These are phyloP conservation scores for Megastigmus dorsalis DNA, from an alignment of 2,888 invertebrate genomes.

Conservation along the genomic window DNA sequence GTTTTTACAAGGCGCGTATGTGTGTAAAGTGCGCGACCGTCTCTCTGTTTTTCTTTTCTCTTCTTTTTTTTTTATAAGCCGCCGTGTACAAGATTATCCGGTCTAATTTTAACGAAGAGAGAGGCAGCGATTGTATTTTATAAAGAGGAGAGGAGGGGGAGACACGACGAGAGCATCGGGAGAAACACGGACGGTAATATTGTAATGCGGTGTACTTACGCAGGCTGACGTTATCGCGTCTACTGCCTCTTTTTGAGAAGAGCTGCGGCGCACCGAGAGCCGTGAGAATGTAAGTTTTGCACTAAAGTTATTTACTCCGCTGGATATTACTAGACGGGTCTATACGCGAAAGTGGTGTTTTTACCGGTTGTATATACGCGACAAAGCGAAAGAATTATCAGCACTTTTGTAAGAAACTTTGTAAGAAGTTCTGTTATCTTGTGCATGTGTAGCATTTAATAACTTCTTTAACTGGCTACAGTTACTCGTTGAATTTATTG, in stretches of 20 bases:
- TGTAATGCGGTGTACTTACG: conserved; percentile 32
- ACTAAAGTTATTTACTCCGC: no score
- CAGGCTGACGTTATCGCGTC: not conserved
- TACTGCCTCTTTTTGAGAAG: not conserved
- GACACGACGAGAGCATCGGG: not conserved
- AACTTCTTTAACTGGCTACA: no score
- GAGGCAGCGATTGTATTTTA: conserved; percentile 9
- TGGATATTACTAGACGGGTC: no score
- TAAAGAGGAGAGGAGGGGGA: not conserved
- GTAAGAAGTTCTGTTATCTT: no score
- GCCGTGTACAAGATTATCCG: conserved; percentile 28
- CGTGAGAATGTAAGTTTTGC: no score
- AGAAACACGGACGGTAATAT: not conserved
- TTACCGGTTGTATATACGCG: no score
- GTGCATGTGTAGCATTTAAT: no score
- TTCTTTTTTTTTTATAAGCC: not conserved
- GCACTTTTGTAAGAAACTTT: no score
- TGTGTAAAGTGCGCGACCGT: not conserved
- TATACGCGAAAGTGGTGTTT: no score
- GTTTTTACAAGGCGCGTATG: not conserved
- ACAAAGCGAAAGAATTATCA: no score
- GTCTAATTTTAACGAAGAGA: conserved; percentile 35
- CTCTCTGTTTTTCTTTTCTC: not conserved
- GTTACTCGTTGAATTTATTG: no score
- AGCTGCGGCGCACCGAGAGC: no score